Evolutionary conservation across 2,113 vertebrate genomes (phyloP).

Genomic region (Grallaria varia): DNA sequence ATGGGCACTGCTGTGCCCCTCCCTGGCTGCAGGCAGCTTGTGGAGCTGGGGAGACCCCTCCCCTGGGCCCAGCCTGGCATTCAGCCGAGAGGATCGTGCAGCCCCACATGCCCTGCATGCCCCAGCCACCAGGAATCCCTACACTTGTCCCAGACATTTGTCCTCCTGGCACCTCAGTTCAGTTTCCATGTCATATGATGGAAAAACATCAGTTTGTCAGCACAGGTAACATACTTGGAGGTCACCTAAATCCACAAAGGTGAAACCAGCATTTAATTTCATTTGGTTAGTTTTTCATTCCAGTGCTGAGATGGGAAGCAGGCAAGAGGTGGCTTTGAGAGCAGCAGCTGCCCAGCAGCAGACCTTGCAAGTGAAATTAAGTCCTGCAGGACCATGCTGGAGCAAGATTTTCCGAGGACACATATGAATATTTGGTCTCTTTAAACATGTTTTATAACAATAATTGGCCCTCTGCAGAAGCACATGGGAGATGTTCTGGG

Average conservation of each 20-base stretch:
- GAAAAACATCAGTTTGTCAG: no score
- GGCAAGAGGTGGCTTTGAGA: neutral
- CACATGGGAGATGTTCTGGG: neutral
- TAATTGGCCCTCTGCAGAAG: neutral
- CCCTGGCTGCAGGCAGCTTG: neutral
- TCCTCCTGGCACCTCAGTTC: neutral
- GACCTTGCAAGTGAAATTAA: neutral
- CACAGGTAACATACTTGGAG: no score
- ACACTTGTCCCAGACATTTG: neutral
- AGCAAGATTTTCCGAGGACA: neutral
- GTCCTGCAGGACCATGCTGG: neutral
- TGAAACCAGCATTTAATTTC: neutral
- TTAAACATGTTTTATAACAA: neutral
- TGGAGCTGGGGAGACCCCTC: neutral
- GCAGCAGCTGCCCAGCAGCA: neutral
- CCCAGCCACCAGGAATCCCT: accelerated
- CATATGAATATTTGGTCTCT: neutral
- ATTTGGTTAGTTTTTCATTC: neutral
- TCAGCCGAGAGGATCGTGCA: neutral
- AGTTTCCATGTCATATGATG: neutral
- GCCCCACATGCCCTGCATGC: no score
- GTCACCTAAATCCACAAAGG: neutral
- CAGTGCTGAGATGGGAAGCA: neutral
- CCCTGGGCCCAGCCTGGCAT: neutral
- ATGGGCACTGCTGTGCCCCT: neutral